Evolutionary conservation across 2,113 vertebrate species (phyloP), one percentile per base, ranked within the genome.

Genomic region (Caloenas nicobarica): DNA sequence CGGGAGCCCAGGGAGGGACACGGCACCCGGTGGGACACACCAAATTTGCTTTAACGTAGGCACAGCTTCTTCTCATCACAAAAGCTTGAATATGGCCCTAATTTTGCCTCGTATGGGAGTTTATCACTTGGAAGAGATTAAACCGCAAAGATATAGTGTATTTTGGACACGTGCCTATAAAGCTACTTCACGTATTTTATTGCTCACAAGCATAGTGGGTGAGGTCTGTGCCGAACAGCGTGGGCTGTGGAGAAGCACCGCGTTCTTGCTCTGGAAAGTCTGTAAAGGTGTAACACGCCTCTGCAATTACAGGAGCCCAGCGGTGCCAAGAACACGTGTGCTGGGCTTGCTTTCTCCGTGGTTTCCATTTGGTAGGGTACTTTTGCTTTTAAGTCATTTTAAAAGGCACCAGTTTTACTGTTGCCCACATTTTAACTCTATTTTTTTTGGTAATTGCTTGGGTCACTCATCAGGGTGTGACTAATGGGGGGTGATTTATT

Each of bases 1-100:
- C 91, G 62, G 90, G 94, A 95, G 97, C 93, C 95, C 96, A 60
- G 92, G 48, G 95, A 98, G 97, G 97, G 98, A 94, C 91, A n/a
- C 8, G 6, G 13, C 60, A n/a, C 97, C 96, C 94, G 19, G 86
- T 86, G 97, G 96, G 97, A 97, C 76, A 19, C 71, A 44, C 88
- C 54, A 31, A 38, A 76, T 91, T 91, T 74, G 53, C 94, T 95
- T 92, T 87, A 91, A 68, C 29, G 16, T 93, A 77, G 92, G 77
- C 77, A 68, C 58, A 71, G 92, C 80, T 61, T 95, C 90, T 72
- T 73, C 64, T 86, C 73, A 4, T 60, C 62, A 93, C 66, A 85
- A 78, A 91, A 89, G 53, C 81, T 74, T 83, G 57, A 57, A 8
- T 68, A n/a, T 12, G 42, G 46, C 80, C 82, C 90, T 60, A 23